Conservation (phyloP, 1,140 invertebrate genomes). For the Drosophila cardini region DNA sequence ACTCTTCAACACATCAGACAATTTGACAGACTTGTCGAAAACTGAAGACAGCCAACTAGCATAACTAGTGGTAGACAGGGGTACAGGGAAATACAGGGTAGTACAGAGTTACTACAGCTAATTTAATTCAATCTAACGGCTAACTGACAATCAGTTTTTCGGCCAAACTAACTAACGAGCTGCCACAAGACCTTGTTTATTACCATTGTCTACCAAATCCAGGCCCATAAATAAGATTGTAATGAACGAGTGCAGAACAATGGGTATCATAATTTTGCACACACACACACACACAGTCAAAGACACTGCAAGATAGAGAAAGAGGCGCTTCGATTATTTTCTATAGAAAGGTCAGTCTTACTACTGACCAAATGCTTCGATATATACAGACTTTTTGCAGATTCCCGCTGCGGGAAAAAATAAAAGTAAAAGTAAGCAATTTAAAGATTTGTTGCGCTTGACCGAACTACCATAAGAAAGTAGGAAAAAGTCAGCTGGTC, state of each 20-base stretch:
- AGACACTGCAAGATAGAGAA: slow-evolving; percentile 45
- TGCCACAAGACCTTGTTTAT: slow-evolving; percentile 26
- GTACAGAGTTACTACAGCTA: slow-evolving; percentile 20
- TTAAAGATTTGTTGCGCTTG: slow-evolving; percentile 71
- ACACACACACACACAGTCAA: slow-evolving; percentile 26
- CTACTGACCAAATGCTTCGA: slow-evolving; percentile 43
- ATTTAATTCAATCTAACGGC: slow-evolving; percentile 44
- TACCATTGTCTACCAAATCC: not conserved
- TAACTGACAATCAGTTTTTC: slow-evolving; percentile 34
- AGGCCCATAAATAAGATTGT: slow-evolving; percentile 75
- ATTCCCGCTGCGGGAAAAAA: slow-evolving; percentile 6
- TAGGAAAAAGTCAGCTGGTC: slow-evolving; percentile 71
- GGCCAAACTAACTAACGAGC: slow-evolving; percentile 35
- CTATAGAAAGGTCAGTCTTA: slow-evolving; percentile 60
- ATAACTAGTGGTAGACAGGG: too few species aligned
- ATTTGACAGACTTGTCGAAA: slow-evolving; percentile 4
- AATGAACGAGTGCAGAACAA: slow-evolving; percentile 65
- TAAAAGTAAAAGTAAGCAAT: slow-evolving; percentile 77
- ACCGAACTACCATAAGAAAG: slow-evolving; percentile 43
- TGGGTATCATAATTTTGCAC: slow-evolving; percentile 71
- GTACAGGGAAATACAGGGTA: not conserved
- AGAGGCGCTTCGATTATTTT: slow-evolving; percentile 47
- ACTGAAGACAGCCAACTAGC: not conserved
- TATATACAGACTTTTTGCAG: slow-evolving; percentile 25
- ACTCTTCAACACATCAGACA: slow-evolving; percentile 39